phyloP scores from a whole-genome alignment of 2,888 invertebrate species.

The Clanis bilineata region DNA sequence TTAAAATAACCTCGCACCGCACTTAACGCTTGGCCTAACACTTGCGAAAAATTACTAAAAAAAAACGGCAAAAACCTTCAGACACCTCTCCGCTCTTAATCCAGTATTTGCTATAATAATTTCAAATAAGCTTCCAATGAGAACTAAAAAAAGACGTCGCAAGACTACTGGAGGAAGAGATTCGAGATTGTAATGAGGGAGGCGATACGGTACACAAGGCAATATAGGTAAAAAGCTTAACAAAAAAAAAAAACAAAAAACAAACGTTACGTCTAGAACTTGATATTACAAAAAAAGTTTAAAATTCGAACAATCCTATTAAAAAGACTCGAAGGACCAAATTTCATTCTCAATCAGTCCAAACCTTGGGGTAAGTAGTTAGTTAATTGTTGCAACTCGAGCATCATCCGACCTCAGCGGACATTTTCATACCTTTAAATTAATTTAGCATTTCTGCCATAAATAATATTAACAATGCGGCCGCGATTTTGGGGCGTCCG shows the following conservation, averaged over 20 bases:
- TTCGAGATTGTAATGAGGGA: constrained; percentile 33
- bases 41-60: constrained; percentile 34
- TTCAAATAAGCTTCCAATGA: constrained; percentile 39
- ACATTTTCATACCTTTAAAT: constrained; percentile 77
- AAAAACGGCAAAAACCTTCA: constrained; percentile 14
- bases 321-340: background rate
- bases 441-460: constrained; percentile 75
- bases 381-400: constrained; percentile 34
- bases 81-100: constrained; percentile 43
- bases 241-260: background rate
- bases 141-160: constrained; percentile 45
- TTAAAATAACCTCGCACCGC: constrained; percentile 50
- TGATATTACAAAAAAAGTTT: background rate
- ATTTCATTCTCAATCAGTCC: background rate
- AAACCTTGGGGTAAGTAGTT: background rate
- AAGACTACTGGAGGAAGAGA: constrained; percentile 62
- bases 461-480: constrained; percentile 70
- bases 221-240: background rate
- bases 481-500: constrained; percentile 76
- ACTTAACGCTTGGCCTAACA: constrained; percentile 42
- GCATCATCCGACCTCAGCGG: constrained; percentile 65
- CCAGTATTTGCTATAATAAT: constrained; percentile 61
- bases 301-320: background rate
- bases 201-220: constrained; percentile 28
- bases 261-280: background rate